Evolutionary conservation across 2,888 invertebrate genomes (phyloP).

Genomic region (Tetheella fluctuosa): DNA sequence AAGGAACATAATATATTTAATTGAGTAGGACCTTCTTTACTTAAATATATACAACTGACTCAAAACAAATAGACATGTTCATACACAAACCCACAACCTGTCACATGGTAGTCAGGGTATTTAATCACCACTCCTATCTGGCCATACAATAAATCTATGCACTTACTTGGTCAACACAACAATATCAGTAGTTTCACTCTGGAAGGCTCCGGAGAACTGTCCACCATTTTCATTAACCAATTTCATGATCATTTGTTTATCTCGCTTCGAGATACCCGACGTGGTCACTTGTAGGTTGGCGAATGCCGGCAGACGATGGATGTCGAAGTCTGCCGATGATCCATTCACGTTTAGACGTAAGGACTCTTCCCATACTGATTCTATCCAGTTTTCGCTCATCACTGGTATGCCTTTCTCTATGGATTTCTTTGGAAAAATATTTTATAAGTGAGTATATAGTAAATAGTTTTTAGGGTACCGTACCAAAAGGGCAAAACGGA

Average conservation of each 20-base stretch:
- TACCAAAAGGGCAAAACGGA: no score
- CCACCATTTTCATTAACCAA: slow-evolving; percentile 90
- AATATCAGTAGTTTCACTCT: slow-evolving; percentile 82
- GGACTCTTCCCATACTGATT: slow-evolving; percentile 91
- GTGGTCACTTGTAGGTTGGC: slow-evolving; percentile 90
- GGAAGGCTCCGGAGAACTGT: slow-evolving; percentile 79
- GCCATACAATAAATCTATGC: no score
- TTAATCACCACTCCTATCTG: no score
- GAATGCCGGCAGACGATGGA: slow-evolving; percentile 87
- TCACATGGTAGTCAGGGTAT: no score
- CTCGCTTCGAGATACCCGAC: slow-evolving; percentile 87
- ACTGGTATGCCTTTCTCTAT: slow-evolving; percentile 87
- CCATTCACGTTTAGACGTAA: slow-evolving; percentile 85
- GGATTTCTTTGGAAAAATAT: slow-evolving; percentile 84
- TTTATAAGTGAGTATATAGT: not conserved
- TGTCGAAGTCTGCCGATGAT: slow-evolving; percentile 85
- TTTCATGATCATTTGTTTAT: slow-evolving; percentile 86
- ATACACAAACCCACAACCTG: no score
- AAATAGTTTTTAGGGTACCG: no score
- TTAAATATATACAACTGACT: no score
- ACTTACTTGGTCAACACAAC: slow-evolving; percentile 83
- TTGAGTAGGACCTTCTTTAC: no score
- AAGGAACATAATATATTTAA: no score
- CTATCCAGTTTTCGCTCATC: slow-evolving; percentile 91
- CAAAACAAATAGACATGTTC: no score